These are phyloP conservation scores for Slavum lentiscoides DNA, from an alignment of 2,888 invertebrate genomes.

Conservation along the genomic window DNA sequence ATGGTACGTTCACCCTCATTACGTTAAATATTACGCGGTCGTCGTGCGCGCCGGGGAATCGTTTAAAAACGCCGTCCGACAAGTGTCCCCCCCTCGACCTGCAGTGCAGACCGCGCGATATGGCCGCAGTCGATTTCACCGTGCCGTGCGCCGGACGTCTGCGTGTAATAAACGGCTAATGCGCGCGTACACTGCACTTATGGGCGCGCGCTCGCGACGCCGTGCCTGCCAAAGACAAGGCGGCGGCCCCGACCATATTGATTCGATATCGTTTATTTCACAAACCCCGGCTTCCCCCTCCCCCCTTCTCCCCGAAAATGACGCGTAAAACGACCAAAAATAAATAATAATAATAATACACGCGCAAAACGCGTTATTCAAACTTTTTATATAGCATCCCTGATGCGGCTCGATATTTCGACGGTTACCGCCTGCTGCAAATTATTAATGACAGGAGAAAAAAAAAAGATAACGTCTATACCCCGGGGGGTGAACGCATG, in stretches of 20 bases:
- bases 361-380: no score
- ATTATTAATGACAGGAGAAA: no score
- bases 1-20: not conserved
- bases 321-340: not conserved
- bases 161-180: conserved; percentile 45
- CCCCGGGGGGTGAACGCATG: no score
- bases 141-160: conserved; percentile 1
- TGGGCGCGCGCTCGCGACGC: not conserved
- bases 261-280: conserved; percentile 41
- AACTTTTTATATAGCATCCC: no score
- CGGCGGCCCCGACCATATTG: conserved; percentile 23
- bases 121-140: conserved; percentile 13
- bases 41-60: not conserved
- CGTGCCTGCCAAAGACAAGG: conserved; percentile 36
- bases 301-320: conserved; percentile 16
- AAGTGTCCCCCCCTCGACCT: conserved; percentile 7
- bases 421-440: no score
- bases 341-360: no score
- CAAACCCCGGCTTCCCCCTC: no score
- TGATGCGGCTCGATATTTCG: no score
- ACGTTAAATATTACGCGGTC: not conserved
- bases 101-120: not conserved
- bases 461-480: no score
- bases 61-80: conserved; percentile 42
- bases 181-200: not conserved